Evolutionary conservation across 2,797 vertebrate species (phyloP).

Genomic region (Cheirogaleus major): DNA sequence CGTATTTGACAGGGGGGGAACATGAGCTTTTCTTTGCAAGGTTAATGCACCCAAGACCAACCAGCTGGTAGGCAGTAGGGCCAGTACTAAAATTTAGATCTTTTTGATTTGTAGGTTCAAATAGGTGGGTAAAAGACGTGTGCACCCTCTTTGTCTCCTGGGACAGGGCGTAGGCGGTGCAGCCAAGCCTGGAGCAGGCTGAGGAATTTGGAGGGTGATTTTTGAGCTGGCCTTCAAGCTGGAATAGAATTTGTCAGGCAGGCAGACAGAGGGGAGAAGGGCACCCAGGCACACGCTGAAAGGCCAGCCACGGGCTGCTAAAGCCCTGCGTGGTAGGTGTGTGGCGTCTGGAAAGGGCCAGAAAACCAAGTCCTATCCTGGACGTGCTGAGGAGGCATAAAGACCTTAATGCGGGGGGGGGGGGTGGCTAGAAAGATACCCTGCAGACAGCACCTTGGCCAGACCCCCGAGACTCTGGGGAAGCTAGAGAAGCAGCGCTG

Average conservation of each 20-base stretch:
- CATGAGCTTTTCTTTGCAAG: background rate
- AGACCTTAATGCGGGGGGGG: too few relatives aligned
- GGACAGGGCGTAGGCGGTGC: background rate
- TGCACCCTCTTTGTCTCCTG: background rate
- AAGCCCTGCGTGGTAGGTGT: background rate
- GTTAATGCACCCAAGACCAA: background rate
- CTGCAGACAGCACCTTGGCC: background rate
- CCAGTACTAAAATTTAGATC: background rate
- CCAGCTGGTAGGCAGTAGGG: background rate
- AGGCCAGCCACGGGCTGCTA: rapidly evolving
- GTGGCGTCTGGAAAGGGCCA: background rate
- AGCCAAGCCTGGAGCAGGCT: background rate
- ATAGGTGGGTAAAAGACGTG: background rate
- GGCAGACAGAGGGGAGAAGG: background rate
- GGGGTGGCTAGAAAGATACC: background rate
- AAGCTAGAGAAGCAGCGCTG: background rate
- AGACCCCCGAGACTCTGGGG: too few relatives aligned
- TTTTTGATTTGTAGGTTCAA: background rate
- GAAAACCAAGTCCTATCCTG: background rate
- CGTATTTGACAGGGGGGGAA: rapidly evolving
- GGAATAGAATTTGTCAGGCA: background rate
- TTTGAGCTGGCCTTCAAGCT: background rate
- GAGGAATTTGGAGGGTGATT: background rate
- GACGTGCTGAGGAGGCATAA: background rate
- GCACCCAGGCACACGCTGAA: background rate